Conservation (phyloP, 2,888 invertebrate species). For the Sarcophaga subvicina region DNA sequence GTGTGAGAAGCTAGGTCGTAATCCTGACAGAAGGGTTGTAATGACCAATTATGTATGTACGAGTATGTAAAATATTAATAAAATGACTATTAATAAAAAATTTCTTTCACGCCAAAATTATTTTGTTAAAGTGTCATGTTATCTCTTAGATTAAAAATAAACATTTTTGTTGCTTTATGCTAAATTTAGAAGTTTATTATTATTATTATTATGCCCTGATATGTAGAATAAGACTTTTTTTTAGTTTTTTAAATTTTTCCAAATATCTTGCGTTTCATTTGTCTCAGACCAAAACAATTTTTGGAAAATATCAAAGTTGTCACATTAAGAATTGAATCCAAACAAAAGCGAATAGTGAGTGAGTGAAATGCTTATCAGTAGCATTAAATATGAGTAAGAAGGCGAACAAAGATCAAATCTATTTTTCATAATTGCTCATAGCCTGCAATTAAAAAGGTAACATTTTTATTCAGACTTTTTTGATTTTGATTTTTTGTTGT, state of each 20-base stretch:
- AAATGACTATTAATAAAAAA: too few relatives aligned
- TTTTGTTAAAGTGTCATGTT: too few relatives aligned
- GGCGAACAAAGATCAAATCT: constrained; percentile 75
- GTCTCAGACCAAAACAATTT: background rate
- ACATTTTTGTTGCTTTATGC: too few relatives aligned
- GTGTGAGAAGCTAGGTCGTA: too few relatives aligned
- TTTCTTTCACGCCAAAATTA: too few relatives aligned
- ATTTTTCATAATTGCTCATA: constrained; percentile 60
- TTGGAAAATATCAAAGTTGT: background rate
- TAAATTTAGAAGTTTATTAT: too few relatives aligned
- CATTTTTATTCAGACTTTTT: constrained; percentile 10
- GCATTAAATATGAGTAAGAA: constrained; percentile 74
- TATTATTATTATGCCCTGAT: background rate
- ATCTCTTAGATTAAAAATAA: too few relatives aligned
- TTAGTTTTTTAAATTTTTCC: background rate
- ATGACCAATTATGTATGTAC: too few relatives aligned
- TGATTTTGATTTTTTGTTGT: background rate
- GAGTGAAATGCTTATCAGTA: constrained; percentile 54
- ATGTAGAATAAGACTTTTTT: background rate
- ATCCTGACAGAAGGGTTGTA: too few relatives aligned
- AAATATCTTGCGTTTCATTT: too few relatives aligned
- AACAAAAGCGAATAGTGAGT: background rate
- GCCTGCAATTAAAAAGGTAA: constrained; percentile 35
- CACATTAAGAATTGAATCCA: background rate
- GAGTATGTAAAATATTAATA: too few relatives aligned